Percentiles rank a stretch among this genome's conserved stretches.
Evolutionary conservation across 2,888 invertebrate species (phyloP).

Genomic region (Epinotia ramella): DNA sequence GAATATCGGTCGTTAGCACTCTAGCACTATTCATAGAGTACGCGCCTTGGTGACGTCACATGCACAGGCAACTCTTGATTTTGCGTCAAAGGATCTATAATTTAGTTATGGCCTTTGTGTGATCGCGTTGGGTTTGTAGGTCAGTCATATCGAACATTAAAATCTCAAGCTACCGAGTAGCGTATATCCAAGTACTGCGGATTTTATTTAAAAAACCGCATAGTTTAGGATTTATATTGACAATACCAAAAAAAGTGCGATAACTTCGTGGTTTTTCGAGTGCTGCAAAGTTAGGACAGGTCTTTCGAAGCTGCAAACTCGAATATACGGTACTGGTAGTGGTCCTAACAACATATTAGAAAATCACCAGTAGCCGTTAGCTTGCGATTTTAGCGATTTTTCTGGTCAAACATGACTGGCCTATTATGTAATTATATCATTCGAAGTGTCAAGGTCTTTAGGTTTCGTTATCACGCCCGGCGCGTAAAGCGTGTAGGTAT

Average conservation of each 20-base stretch:
- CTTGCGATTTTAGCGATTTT: neutral
- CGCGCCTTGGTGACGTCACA: constrained; percentile 30
- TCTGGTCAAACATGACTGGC: too few relatives aligned
- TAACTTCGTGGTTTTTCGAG: too few relatives aligned
- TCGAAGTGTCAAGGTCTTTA: constrained; percentile 37
- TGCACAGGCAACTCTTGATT: constrained; percentile 30
- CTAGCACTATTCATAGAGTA: constrained; percentile 50
- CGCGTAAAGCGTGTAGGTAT: neutral
- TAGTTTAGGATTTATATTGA: too few relatives aligned
- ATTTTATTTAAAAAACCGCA: too few relatives aligned
- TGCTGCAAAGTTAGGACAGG: too few relatives aligned
- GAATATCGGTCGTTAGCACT: constrained; percentile 57
- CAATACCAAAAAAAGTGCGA: too few relatives aligned
- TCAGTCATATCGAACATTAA: neutral
- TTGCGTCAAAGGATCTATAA: constrained; percentile 43
- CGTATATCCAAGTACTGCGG: too few relatives aligned
- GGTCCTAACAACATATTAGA: too few relatives aligned
- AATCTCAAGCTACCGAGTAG: too few relatives aligned
- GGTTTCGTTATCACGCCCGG: neutral
- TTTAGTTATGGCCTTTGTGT: constrained; percentile 32
- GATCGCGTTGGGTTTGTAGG: constrained; percentile 3
- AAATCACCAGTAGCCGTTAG: too few relatives aligned
- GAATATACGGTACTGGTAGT: too few relatives aligned
- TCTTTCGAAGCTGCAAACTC: too few relatives aligned
- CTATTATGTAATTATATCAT: constrained; percentile 45